A percentile compares a stretch with the other conserved stretches of the same genome.
These are phyloP conservation scores for Dissostichus mawsoni DNA, from an alignment of 2,113 vertebrate genomes.

Conservation along the genomic window DNA sequence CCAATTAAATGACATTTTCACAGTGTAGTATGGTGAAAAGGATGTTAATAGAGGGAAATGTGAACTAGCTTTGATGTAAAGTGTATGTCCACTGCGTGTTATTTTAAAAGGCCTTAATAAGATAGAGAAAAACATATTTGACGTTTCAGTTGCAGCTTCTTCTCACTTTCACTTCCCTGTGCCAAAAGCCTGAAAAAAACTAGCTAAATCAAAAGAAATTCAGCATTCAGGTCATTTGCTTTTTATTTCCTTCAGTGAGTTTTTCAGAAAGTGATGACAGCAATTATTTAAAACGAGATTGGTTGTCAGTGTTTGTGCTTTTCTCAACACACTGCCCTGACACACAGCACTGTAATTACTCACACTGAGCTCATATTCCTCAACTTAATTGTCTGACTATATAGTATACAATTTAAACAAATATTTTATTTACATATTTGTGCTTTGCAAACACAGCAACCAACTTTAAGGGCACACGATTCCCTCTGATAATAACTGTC, in stretches of 20 bases:
- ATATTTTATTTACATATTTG: neutral
- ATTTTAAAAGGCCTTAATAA: conserved; percentile 1
- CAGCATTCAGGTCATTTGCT: conserved; percentile 5
- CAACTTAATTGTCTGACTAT: neutral
- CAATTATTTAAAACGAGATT: conserved; percentile 16
- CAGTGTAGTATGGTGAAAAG: conserved; percentile 11
- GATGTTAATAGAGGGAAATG: conserved; percentile 17
- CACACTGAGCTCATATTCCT: neutral
- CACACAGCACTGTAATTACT: conserved; percentile 3
- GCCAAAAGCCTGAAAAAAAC: conserved; percentile 62
- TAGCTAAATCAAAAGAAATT: conserved; percentile 51
- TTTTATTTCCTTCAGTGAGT: neutral
- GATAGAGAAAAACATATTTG: conserved; percentile 40
- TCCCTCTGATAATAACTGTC: no score
- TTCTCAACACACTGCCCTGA: neutral
- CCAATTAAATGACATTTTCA: conserved; percentile 36
- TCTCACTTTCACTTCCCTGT: conserved; percentile 36
- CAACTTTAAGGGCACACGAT: neutral
- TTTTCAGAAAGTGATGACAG: conserved; percentile 19
- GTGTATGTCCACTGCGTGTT: neutral
- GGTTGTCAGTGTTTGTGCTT: conserved; percentile 2
- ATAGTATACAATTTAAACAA: neutral
- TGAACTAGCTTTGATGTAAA: conserved; percentile 9
- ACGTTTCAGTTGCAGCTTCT: conserved; percentile 55
- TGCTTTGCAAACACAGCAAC: neutral